Percentiles rank a stretch among this genome's conserved stretches.
These are phyloP conservation scores for Leguminivora glycinivorella DNA, from an alignment of 1,140 invertebrate species.

Conservation along the genomic window DNA sequence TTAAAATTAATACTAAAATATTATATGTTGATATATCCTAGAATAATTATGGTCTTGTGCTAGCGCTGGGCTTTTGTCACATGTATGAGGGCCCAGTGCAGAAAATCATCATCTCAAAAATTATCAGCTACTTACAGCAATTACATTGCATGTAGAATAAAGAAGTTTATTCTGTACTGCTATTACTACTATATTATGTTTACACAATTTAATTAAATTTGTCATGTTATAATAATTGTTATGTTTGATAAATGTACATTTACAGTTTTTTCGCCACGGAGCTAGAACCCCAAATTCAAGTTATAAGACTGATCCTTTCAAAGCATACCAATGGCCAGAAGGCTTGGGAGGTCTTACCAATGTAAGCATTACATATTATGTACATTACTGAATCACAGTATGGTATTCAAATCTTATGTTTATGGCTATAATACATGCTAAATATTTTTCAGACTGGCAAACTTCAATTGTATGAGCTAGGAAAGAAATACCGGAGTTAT, in stretches of 20 bases:
- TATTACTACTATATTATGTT: no score
- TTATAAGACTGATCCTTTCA: conserved; percentile 86
- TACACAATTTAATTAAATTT: conserved; percentile 23
- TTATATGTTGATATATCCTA: no score
- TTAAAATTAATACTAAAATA: no score
- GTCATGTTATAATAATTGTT: neutral
- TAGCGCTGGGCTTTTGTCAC: no score
- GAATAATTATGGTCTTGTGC: no score
- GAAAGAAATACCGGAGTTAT: conserved; percentile 84
- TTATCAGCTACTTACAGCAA: no score
- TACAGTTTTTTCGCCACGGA: conserved; percentile 87
- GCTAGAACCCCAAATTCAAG: conserved; percentile 84
- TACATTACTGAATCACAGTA: neutral
- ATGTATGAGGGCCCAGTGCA: no score
- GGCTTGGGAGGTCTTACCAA: conserved; percentile 86
- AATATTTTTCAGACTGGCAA: conserved; percentile 84
- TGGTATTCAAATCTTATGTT: neutral
- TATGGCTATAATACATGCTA: neutral
- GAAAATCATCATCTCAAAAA: no score
- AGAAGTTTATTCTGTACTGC: no score
- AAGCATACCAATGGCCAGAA: conserved; percentile 83
- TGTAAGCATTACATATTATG: conserved; percentile 73
- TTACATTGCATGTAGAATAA: no score
- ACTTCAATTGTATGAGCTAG: conserved; percentile 87
- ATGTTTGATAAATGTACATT: conserved; percentile 33